Conservation (phyloP, 2,888 invertebrate genomes). For the Ptychoptera albimana region DNA sequence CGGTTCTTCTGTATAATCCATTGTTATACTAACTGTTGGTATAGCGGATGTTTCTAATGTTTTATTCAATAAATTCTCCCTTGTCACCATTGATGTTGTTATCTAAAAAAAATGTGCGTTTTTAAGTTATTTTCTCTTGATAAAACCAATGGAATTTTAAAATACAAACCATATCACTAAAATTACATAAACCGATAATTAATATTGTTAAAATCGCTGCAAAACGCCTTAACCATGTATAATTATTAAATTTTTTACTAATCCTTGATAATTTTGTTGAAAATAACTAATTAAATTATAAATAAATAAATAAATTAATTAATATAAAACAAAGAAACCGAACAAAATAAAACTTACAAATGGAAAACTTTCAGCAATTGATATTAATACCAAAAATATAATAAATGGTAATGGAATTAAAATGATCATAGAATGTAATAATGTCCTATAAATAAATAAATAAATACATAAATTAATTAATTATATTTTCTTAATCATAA, state of each 20-base stretch:
- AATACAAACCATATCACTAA: constrained; percentile 41
- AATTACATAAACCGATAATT: constrained; percentile 39
- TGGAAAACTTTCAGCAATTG: constrained; percentile 29
- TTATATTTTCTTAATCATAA: neutral
- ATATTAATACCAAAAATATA: constrained; percentile 26
- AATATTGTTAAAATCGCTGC: constrained; percentile 39
- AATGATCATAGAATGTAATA: constrained; percentile 23
- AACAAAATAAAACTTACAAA: constrained; percentile 9
- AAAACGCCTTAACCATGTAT: constrained; percentile 37
- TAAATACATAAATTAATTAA: neutral
- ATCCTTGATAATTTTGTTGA: constrained; percentile 33
- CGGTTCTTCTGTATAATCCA: no score
- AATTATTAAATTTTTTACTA: constrained; percentile 39
- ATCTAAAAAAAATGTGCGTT: constrained; percentile 1
- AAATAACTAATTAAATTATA: constrained; percentile 18
- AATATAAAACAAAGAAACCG: neutral
- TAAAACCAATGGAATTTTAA: no score
- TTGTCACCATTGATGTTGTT: neutral
- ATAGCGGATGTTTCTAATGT: neutral
- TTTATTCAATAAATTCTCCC: neutral
- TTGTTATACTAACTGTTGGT: neutral
- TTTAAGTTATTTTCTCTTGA: no score
- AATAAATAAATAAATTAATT: neutral
- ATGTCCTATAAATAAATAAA: constrained; percentile 16
- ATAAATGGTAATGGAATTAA: constrained; percentile 21